These are phyloP conservation scores for Danio albolineatus DNA, from an alignment of 2,797 vertebrate species.

Conservation along the genomic window DNA sequence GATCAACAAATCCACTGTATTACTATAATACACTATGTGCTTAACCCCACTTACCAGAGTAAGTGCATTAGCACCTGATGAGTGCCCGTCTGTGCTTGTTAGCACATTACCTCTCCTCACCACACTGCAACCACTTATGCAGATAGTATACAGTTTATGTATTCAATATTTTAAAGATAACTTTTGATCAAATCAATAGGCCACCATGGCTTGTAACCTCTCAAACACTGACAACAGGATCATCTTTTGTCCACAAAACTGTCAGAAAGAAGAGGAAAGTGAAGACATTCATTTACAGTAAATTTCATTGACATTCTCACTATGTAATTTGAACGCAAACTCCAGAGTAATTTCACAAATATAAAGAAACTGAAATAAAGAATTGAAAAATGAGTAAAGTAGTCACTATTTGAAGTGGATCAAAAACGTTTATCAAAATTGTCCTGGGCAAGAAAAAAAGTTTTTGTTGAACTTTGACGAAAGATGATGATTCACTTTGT, in stretches of 20 bases:
- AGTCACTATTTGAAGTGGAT: no score
- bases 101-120: slow-evolving; percentile 62
- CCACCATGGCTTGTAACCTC: background rate
- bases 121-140: slow-evolving; percentile 22
- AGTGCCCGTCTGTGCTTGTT: slow-evolving; percentile 72
- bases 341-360: no score
- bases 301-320: no score
- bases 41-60: slow-evolving; percentile 70
- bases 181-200: background rate
- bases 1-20: slow-evolving; percentile 69
- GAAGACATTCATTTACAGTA: no score
- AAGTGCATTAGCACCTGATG: slow-evolving; percentile 77
- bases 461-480: no score
- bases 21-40: slow-evolving; percentile 71
- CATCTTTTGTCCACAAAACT: background rate
- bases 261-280: no score
- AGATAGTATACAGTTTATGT: background rate
- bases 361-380: no score
- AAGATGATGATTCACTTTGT: no score
- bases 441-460: no score
- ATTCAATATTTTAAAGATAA: background rate
- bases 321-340: no score
- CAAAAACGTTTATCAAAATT: no score
- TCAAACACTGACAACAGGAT: background rate
- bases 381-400: background rate